Evolutionary conservation across 2,113 vertebrate genomes (phyloP).

Genomic region (Cyprinodon tularosa): DNA sequence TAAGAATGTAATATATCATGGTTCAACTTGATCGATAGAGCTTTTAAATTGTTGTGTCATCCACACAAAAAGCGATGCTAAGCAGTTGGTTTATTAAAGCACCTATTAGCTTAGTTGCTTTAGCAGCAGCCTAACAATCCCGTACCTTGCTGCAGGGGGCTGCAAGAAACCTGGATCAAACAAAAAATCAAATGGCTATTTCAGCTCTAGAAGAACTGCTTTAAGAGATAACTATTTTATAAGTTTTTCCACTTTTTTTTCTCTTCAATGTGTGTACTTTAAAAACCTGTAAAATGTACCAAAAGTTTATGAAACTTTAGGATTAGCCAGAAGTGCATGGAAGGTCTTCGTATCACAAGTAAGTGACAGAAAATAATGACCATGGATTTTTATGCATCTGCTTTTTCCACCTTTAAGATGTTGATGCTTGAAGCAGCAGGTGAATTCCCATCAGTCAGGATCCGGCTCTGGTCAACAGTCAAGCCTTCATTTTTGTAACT

Average conservation of each 20-base stretch:
- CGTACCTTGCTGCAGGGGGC: no score
- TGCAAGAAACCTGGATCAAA: no score
- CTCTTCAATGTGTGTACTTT: neutral
- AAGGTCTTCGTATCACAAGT: neutral
- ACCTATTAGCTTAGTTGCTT: no score
- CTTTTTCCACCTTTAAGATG: neutral
- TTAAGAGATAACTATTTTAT: no score
- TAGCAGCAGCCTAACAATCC: no score
- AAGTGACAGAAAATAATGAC: neutral
- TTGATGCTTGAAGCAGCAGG: neutral
- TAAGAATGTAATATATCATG: neutral
- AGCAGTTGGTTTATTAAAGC: no score
- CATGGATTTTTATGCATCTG: neutral
- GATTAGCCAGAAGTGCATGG: neutral
- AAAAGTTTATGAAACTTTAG: neutral
- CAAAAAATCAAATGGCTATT: no score
- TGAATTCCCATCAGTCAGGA: neutral
- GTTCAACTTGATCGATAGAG: neutral
- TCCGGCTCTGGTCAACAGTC: neutral
- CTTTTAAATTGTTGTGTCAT: neutral
- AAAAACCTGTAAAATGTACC: neutral
- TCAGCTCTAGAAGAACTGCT: no score
- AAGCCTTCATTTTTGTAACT: neutral
- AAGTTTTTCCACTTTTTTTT: neutral
- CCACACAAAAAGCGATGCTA: neutral